Evolutionary conservation across 1,140 invertebrate genomes (phyloP), one percentile per base, ranked within the genome.

Genomic region (Pseudomyrmex pallidus): DNA sequence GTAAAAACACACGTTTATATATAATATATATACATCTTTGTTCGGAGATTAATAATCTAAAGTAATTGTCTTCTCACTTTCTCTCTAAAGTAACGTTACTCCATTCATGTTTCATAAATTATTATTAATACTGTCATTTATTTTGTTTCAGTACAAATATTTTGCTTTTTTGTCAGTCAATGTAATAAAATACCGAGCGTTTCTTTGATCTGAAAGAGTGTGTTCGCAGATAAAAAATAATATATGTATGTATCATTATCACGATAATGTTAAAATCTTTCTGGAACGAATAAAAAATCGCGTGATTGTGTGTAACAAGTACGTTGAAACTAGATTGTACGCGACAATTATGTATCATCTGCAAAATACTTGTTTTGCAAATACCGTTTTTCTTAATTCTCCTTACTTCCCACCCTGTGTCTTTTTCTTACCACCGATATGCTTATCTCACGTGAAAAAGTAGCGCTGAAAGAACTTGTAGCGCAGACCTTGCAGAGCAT

Each of bases 391-490:
- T 35, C 35, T 35, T 35, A 35, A 35, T 7, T 35, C 35, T 35
- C 0, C 35, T 35, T 35, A 35, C 7, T 35, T 35, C 5, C 5
- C 35, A 35, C 4, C 5, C 5, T 35, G 35, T 35, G 35, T 35
- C 35, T 56, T 50, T 54, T 7, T 50, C 22, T 70, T 54, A 54
- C 10, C 13, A 44, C 44, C 66, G 66, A 76, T 86, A 84, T 54
- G 54, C 66, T 54, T 74, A 68, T 74, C n/a, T 56, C 80, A 52
- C 67, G 66, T 67, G 61, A 87, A 67, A 67, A 88, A 73, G 57
- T 70, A 82, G 76, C 82, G 78, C 87, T 84, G 76, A 87, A 87
- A 84, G 72, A 87, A 87, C 68, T 85, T 87, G 35, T 52, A 74
- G 67, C 57, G 48, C 80, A 15, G 13, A 82, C 61, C 46, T 77